Conservation (phyloP, 2,797 vertebrate species). For the Betta splendens region DNA sequence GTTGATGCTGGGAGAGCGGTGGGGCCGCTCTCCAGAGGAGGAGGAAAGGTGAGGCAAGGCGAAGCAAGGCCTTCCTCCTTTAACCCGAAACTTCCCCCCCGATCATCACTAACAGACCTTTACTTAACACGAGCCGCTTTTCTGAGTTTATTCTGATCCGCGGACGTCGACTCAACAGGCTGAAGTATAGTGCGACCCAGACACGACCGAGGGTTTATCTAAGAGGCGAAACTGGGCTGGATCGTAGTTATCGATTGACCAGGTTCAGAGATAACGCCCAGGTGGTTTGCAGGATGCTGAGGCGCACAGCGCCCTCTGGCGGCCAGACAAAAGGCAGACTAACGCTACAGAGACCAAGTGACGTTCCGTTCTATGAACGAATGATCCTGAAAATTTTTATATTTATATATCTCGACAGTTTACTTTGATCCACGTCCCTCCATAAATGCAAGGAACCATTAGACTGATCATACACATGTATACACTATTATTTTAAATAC, state of each 20-base stretch:
- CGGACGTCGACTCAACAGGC: background rate
- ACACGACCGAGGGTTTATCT: background rate
- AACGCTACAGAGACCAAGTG: no score
- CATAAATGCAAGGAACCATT: background rate
- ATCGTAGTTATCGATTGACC: slow-evolving; percentile 53
- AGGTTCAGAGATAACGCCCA: slow-evolving; percentile 72
- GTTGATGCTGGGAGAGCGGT: slow-evolving; percentile 43
- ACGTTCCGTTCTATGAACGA: no score
- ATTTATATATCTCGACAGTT: background rate
- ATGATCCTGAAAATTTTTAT: no score
- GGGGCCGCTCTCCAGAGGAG: slow-evolving; percentile 47
- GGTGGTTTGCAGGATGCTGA: slow-evolving; percentile 21
- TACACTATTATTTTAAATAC: background rate
- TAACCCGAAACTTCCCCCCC: slow-evolving; percentile 61
- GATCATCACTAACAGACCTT: slow-evolving; percentile 6
- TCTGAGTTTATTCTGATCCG: background rate
- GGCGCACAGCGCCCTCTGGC: slow-evolving; percentile 53
- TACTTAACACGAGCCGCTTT: background rate
- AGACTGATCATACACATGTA: background rate
- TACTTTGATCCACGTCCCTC: background rate
- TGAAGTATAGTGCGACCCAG: no score
- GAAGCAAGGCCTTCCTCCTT: slow-evolving; percentile 68
- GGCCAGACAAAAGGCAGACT: background rate
- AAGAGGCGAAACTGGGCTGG: slow-evolving; percentile 2
- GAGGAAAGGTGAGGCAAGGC: slow-evolving; percentile 71